Evolutionary conservation across 2,113 vertebrate genomes (phyloP).

Genomic region (Pyxicephalus adspersus): DNA sequence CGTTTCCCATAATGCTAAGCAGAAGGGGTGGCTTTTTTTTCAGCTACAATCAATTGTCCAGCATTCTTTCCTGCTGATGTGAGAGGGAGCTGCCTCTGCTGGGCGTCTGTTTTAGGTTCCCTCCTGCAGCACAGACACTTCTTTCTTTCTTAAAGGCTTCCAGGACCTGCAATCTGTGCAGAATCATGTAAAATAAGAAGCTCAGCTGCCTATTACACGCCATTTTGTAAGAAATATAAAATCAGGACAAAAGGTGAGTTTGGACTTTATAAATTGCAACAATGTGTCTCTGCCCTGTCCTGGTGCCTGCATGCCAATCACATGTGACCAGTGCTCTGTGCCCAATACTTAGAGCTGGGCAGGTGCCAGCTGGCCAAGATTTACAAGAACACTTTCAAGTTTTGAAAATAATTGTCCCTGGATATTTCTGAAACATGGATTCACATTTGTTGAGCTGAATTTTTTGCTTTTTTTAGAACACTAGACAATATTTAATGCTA

Average conservation of each 20-base stretch:
- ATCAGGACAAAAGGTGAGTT: slow-evolving; percentile 42
- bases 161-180: background rate
- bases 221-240: slow-evolving; percentile 40
- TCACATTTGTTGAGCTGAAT: too few relatives aligned
- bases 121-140: slow-evolving; percentile 54
- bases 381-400: too few relatives aligned
- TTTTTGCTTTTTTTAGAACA: too few relatives aligned
- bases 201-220: slow-evolving; percentile 38
- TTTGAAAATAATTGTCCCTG: too few relatives aligned
- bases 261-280: slow-evolving; percentile 16
- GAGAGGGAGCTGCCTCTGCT: slow-evolving; percentile 49
- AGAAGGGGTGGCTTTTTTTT: slow-evolving; percentile 34
- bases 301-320: background rate
- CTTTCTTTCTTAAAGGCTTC: slow-evolving; percentile 53
- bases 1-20: slow-evolving; percentile 59
- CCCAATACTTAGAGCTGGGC: too few relatives aligned
- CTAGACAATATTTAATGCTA: too few relatives aligned
- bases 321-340: background rate
- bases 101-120: slow-evolving; percentile 31
- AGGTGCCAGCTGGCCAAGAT: too few relatives aligned
- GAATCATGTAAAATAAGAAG: slow-evolving; percentile 21
- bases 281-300: background rate
- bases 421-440: too few relatives aligned
- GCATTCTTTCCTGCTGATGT: slow-evolving; percentile 54
- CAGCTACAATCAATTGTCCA: slow-evolving; percentile 27